phyloP scores from a whole-genome alignment of 2,797 vertebrate genomes.

The Valencia hispanica region DNA sequence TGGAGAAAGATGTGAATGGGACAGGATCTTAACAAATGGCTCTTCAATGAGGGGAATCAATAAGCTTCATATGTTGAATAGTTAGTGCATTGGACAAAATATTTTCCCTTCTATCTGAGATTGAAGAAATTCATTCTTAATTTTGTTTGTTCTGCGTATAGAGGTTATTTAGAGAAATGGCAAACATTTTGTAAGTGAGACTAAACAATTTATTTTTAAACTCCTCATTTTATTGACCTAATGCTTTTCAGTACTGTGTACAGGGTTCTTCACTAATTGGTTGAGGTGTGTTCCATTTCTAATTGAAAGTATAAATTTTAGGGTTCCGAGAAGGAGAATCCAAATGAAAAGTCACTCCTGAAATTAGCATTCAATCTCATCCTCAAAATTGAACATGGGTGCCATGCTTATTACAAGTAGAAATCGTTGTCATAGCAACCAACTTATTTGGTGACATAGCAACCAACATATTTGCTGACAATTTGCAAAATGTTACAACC shows the following conservation, averaged over 20 bases:
- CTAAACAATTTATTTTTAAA: background rate
- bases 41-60: constrained; percentile 1
- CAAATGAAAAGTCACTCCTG: too few species aligned
- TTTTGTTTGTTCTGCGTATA: background rate
- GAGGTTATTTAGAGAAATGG: background rate
- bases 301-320: too few species aligned
- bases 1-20: constrained; percentile 17
- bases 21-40: constrained; percentile 4
- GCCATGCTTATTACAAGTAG: too few species aligned
- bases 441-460: too few species aligned
- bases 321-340: too few species aligned
- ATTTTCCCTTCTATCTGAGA: background rate
- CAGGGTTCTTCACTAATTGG: background rate
- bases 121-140: background rate
- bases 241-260: background rate
- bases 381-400: too few species aligned
- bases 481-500: too few species aligned
- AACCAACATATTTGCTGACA: too few species aligned
- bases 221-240: background rate
- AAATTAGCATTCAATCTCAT: too few species aligned
- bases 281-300: too few species aligned
- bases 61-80: background rate
- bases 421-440: too few species aligned
- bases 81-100: background rate
- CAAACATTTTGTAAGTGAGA: background rate